Evolutionary conservation across 2,113 vertebrate species (phyloP).

Genomic region (Theristicus caerulescens): DNA sequence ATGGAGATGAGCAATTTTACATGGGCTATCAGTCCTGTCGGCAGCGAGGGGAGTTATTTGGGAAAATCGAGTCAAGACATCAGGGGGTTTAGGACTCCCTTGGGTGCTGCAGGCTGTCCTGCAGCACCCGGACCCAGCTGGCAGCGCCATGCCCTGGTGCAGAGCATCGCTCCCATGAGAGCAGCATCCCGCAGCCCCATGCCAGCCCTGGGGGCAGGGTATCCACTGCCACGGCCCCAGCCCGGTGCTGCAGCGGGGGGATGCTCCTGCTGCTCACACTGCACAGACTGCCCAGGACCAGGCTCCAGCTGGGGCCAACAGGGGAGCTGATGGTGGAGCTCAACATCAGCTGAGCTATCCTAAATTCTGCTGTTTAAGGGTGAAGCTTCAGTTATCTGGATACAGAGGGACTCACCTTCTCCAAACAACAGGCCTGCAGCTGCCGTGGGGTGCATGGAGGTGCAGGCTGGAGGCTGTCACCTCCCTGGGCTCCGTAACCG

Average conservation of each 20-base stretch:
- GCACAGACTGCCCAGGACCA: background rate
- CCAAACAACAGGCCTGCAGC: background rate
- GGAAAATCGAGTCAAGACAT: background rate
- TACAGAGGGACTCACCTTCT: background rate
- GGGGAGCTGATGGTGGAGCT: background rate
- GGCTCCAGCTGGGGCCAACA: background rate
- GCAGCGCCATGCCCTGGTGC: background rate
- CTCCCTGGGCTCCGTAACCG: background rate
- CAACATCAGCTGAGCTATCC: background rate
- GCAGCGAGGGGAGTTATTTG: background rate
- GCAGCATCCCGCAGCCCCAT: rapidly evolving
- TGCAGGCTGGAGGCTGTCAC: background rate
- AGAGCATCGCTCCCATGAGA: background rate
- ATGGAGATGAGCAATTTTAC: background rate
- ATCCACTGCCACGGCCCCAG: background rate
- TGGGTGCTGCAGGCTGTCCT: background rate
- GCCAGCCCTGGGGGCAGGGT: background rate
- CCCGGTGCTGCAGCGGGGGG: rapidly evolving
- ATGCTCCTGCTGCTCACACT: background rate
- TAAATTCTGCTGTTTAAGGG: background rate
- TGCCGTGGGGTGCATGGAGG: background rate
- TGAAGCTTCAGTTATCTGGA: background rate
- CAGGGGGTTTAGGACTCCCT: background rate
- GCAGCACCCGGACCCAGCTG: background rate
- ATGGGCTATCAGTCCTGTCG: rapidly evolving